Evolutionary conservation across 2,888 invertebrate genomes (phyloP), one percentile per base, ranked within the genome.

Genomic region (Lepidocyrtinus sp.): DNA sequence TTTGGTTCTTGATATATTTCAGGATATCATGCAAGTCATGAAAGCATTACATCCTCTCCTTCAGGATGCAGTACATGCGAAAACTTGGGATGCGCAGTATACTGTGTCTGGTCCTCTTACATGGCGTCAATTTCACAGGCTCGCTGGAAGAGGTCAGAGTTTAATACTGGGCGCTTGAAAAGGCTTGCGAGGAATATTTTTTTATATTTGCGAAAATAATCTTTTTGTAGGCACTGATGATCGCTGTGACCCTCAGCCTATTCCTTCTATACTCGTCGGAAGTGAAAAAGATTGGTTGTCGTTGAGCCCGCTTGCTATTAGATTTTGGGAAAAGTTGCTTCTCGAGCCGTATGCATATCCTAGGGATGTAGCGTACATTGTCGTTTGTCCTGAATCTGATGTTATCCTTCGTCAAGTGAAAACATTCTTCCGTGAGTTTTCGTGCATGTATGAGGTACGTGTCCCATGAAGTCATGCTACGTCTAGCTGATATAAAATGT

Each of bases 281-380:
- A 95, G 96, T 89, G 98, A 98, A 88, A 94, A 96, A 87, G 98
- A 99, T 88, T 97, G 97, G 95, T 90, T 98, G 63, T 94, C 96
- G 3, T 90, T 98, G 55, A 95, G 98, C n/a, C 98, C 98, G 0
- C 95, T 96, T 88, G 95, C 97, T 67, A 91, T 98, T 59, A 93
- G 95, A 81, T 96, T 95, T 88, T 99, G 99, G 99, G 99, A 99
- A 89, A 94, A 96, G 87, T 91, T 99, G n/a, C 90, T 96, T n/a
- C 90, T 99, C 12, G 98, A 99, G 89, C 99, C 99, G 0, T 98
- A 97, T 89, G 95, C 97, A n/a, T 95, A 96, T 88, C 92, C 96
- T 2, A 91, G 98, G 36, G 98, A 99, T 89, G 93, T 99, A 0
- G 96, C 96, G 24, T 99, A 99, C 88, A 92, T 98, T 50, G 96